phyloP scores from a whole-genome alignment of 2,113 vertebrate genomes.

The Aldabrachelys gigantea region DNA sequence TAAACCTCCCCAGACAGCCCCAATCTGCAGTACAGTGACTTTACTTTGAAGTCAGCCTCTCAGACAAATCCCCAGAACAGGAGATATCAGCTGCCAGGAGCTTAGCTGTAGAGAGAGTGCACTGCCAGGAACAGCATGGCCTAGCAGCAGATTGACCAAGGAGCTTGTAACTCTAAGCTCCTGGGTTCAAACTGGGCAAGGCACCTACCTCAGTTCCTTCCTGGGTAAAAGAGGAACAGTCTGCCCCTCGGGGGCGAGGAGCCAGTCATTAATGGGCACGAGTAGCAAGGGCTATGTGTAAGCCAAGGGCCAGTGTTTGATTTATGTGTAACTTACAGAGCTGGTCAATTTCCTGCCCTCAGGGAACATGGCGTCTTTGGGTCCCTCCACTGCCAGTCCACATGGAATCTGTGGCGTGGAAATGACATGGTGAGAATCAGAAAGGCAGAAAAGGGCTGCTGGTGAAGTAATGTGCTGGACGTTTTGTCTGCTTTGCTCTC shows the following conservation, averaged over 20 bases:
- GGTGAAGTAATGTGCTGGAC: neutral
- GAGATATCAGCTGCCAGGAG: neutral
- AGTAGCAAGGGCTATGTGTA: neutral
- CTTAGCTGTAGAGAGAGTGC: neutral
- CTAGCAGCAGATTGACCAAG: accelerated
- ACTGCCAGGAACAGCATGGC: accelerated
- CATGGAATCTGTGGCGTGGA: accelerated
- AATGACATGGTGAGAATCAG: neutral
- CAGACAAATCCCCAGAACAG: accelerated
- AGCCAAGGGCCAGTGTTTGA: neutral
- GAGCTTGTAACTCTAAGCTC: neutral
- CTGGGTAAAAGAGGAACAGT: accelerated
- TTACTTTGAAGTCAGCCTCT: neutral
- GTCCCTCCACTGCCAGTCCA: neutral
- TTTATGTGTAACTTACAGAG: neutral
- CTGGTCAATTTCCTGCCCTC: neutral
- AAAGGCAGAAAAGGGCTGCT: accelerated
- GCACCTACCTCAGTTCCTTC: neutral
- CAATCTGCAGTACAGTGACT: neutral
- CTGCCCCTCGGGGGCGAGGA: neutral
- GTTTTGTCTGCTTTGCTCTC: neutral
- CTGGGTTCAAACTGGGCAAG: neutral
- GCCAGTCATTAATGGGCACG: neutral
- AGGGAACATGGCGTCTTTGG: neutral
- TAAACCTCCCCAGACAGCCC: neutral